Conservation (phyloP, 2,113 vertebrate species). For the Apaloderma vittatum region DNA sequence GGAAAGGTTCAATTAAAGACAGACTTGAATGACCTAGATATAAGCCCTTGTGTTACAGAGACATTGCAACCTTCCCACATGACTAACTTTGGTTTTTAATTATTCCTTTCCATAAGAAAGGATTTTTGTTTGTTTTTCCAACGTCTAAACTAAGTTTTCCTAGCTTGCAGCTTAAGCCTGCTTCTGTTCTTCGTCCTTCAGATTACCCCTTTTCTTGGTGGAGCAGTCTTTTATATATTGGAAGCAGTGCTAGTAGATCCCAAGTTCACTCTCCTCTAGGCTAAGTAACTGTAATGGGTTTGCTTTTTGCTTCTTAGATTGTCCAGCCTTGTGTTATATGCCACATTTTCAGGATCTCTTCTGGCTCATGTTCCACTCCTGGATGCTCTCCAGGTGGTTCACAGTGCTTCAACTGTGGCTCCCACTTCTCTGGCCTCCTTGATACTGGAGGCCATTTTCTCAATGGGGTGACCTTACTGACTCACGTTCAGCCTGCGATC, state of each 20-base stretch:
- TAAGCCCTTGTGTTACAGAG: slow-evolving; percentile 23
- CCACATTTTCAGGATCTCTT: not conserved
- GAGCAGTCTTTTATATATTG: not conserved
- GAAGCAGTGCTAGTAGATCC: not conserved
- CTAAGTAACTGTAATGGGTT: slow-evolving; percentile 5
- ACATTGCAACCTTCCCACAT: not conserved
- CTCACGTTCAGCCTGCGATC: not conserved
- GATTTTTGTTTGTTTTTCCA: not conserved
- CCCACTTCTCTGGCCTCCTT: not conserved
- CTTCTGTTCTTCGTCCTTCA: not conserved
- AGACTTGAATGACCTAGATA: slow-evolving; percentile 40
- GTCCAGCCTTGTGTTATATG: not conserved
- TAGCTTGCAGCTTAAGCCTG: not conserved
- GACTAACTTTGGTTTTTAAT: not conserved
- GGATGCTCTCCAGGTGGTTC: not conserved
- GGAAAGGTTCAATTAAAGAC: slow-evolving; percentile 52
- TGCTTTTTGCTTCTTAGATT: not conserved
- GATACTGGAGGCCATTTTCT: not conserved
- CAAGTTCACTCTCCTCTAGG: not conserved
- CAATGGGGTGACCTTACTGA: not conserved
- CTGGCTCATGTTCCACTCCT: not conserved
- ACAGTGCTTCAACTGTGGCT: not conserved
- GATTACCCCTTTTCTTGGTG: not conserved
- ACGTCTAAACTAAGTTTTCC: not conserved
- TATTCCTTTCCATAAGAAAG: not conserved